A percentile compares a stretch with the other conserved stretches of the same genome.
These are phyloP conservation scores for Otolemur garnettii DNA, from an alignment of 2,113 vertebrate genomes.

Conservation along the genomic window DNA sequence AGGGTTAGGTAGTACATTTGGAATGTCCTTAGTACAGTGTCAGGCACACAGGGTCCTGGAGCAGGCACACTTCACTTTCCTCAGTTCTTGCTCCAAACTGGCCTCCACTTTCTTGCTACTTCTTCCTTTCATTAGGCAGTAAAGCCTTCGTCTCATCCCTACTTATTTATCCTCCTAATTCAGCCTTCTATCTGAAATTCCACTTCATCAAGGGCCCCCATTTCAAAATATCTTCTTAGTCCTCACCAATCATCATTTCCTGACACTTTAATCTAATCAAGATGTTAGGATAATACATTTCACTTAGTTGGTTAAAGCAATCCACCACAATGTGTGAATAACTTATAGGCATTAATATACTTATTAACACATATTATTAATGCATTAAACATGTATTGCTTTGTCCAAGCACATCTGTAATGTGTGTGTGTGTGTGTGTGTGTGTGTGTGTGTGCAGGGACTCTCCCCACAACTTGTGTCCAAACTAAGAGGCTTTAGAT, in stretches of 20 bases:
- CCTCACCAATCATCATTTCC: not conserved
- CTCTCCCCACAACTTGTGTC: not conserved
- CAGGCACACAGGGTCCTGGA: not conserved
- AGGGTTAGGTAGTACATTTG: not conserved
- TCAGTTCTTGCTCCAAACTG: not conserved
- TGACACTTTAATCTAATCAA: conserved; percentile 1
- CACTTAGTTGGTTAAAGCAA: conserved; percentile 17
- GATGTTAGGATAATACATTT: conserved; percentile 46
- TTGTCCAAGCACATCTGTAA: not conserved
- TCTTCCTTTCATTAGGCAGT: not conserved
- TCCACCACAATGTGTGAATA: not conserved
- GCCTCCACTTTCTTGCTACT: not conserved
- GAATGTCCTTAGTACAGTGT: not conserved
- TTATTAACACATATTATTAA: not conserved
- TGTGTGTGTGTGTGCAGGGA: not conserved
- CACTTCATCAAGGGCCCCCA: not conserved
- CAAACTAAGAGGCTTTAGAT: not conserved
- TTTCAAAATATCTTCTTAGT: not conserved
- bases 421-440: not conserved
- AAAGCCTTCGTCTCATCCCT: not conserved
- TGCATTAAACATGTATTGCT: not conserved
- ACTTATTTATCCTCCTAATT: not conserved
- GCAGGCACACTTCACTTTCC: not conserved
- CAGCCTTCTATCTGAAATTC: not conserved
- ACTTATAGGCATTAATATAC: not conserved